A percentile compares a stretch with the other conserved stretches of the same genome.
Conservation (phyloP, 2,797 vertebrate genomes). For the Carapus acus region DNA sequence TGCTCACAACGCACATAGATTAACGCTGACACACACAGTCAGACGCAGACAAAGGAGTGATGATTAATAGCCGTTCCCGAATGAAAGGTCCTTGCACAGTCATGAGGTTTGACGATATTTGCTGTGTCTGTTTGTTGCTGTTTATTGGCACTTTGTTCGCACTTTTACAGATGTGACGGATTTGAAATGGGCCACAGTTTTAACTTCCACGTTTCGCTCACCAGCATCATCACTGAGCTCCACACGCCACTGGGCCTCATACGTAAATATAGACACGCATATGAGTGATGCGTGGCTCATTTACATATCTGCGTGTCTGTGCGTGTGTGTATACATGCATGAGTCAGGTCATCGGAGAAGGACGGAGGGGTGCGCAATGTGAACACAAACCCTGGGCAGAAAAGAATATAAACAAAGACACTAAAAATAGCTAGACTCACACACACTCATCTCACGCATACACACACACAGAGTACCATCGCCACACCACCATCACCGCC, state of each 20-base stretch:
- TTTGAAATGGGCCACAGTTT: too few relatives aligned
- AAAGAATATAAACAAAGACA: too few relatives aligned
- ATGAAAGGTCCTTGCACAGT: background rate
- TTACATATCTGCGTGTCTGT: background rate
- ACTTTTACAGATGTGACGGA: too few relatives aligned
- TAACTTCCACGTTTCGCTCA: too few relatives aligned
- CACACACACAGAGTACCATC: constrained; percentile 1
- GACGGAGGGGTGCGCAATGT: constrained; percentile 14
- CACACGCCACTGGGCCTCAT: too few relatives aligned
- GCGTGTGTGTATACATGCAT: constrained; percentile 3
- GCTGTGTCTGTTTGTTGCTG: too few relatives aligned
- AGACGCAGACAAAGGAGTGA: background rate
- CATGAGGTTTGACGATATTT: too few relatives aligned
- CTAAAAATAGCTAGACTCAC: constrained; percentile 1
- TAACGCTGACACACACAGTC: background rate
- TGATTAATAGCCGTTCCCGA: constrained; percentile 8
- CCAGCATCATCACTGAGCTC: too few relatives aligned
- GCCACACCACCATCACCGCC: constrained; percentile 13
- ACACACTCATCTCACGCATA: constrained; percentile 3
- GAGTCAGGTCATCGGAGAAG: constrained; percentile 8
- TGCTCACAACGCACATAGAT: constrained; percentile 24
- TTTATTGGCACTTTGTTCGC: too few relatives aligned
- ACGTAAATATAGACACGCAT: too few relatives aligned
- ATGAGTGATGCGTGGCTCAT: background rate
- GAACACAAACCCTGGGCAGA: constrained; percentile 5